These are phyloP conservation scores for Cephus runcator DNA, from an alignment of 2,888 invertebrate species.

Conservation along the genomic window DNA sequence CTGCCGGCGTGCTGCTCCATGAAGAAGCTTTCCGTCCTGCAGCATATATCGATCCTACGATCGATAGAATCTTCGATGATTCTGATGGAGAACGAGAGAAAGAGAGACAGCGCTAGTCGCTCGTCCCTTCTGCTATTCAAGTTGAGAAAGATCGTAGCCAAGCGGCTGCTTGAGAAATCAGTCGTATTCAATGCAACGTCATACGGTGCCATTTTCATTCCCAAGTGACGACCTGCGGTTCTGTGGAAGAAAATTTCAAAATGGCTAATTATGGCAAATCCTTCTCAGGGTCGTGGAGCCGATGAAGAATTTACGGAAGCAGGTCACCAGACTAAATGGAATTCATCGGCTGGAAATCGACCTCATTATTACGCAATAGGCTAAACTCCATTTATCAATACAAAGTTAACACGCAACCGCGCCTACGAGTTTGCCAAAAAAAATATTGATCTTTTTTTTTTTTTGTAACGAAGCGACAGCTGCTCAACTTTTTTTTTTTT, in stretches of 20 bases:
- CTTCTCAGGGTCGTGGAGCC: neutral
- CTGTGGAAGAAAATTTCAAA: neutral
- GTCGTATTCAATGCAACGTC: neutral
- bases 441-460: neutral
- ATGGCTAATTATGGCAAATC: neutral
- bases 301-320: neutral
- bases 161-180: neutral
- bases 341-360: neutral
- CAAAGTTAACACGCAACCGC: neutral
- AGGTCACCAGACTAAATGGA: neutral
- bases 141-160: neutral
- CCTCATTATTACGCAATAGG: neutral
- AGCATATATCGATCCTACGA: neutral
- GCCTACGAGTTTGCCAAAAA: neutral
- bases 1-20: neutral
- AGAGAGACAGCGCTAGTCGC: neutral
- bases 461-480: neutral
- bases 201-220: neutral
- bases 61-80: neutral
- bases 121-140: neutral
- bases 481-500: too few relatives aligned
- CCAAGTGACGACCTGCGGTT: neutral
- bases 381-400: neutral
- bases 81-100: neutral
- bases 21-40: neutral